These are phyloP conservation scores for Altica lythri DNA, from an alignment of 2,888 invertebrate species.

Conservation along the genomic window DNA sequence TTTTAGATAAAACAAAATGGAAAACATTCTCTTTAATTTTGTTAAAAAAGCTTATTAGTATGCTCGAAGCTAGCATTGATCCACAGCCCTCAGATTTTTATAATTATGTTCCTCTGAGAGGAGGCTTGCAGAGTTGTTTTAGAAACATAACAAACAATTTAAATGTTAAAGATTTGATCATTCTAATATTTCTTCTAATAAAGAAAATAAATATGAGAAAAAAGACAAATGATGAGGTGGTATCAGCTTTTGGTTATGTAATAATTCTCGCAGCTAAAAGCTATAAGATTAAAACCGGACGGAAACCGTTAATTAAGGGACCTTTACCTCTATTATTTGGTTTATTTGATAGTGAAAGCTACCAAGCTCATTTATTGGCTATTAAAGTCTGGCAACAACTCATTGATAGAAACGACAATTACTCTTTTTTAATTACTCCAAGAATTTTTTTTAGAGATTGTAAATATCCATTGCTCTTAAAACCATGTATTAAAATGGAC, in stretches of 20 bases:
- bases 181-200: constrained; percentile 59
- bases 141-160: constrained; percentile 60
- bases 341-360: constrained; percentile 59
- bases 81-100: constrained; percentile 40
- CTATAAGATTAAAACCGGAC: constrained; percentile 52
- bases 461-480: constrained; percentile 57
- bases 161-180: constrained; percentile 57
- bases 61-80: constrained; percentile 58
- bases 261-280: constrained; percentile 61
- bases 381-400: constrained; percentile 62
- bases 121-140: constrained; percentile 63
- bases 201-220: constrained; percentile 56
- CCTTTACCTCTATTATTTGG: constrained; percentile 58
- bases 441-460: constrained; percentile 57
- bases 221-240: constrained; percentile 54
- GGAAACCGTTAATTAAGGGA: constrained; percentile 57
- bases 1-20: constrained; percentile 60
- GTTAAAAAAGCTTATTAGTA: constrained; percentile 54
- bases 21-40: constrained; percentile 54
- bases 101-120: constrained; percentile 55
- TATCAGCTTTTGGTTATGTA: constrained; percentile 48
- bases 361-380: constrained; percentile 61
- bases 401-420: constrained; percentile 62
- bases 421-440: constrained; percentile 56
- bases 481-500: constrained; percentile 56